Evolutionary conservation across 1,140 invertebrate genomes (phyloP).

Genomic region (Liolophura sinensis): DNA sequence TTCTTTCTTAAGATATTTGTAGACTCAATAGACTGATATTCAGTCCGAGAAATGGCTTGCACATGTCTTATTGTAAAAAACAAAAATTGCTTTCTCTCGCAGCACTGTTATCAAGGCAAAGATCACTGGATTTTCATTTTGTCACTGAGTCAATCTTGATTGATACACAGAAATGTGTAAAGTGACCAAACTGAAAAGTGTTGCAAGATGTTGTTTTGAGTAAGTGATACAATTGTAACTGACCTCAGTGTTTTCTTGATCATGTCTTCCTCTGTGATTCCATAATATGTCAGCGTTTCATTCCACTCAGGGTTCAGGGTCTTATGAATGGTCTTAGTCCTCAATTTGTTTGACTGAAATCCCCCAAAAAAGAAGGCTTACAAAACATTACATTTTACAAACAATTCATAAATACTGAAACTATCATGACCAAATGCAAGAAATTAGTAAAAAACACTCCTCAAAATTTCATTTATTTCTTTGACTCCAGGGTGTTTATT

Average conservation of each 20-base stretch:
- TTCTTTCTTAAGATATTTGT: no score
- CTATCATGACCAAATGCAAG: no score
- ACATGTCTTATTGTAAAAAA: no score
- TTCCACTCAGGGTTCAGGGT: constrained; percentile 93
- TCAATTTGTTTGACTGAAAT: constrained; percentile 70
- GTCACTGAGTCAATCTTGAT: background rate
- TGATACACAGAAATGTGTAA: background rate
- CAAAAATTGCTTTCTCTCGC: no score
- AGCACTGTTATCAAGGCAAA: background rate
- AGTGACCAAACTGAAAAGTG: background rate
- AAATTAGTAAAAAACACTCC: no score
- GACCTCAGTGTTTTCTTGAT: constrained; percentile 71
- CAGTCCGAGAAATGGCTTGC: no score
- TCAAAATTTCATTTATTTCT: no score
- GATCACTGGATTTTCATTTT: background rate
- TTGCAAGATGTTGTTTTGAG: background rate
- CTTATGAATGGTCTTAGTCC: constrained; percentile 88
- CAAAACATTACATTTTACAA: no score
- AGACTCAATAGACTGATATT: no score
- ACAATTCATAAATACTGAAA: no score
- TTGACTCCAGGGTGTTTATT: no score
- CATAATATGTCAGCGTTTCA: constrained; percentile 88
- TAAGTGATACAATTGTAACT: background rate
- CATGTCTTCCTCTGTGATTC: constrained; percentile 80
- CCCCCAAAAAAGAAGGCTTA: constrained; percentile 9